phyloP scores from a whole-genome alignment of 2,888 invertebrate species.

The Nomada fucata region DNA sequence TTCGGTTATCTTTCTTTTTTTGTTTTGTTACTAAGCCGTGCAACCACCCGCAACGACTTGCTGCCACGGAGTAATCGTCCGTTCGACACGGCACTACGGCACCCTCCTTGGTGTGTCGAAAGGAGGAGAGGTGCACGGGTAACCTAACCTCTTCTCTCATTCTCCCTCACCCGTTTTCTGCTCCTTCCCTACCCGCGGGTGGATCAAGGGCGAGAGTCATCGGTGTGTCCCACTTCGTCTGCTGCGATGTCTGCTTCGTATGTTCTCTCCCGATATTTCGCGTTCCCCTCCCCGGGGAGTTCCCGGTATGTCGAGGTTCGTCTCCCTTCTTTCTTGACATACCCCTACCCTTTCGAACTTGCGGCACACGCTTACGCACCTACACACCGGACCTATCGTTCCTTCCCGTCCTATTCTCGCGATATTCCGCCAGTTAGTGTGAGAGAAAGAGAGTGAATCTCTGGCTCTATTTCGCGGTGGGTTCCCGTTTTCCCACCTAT shows the following conservation, averaged over 20 bases:
- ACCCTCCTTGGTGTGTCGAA: slow-evolving; percentile 65
- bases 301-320: slow-evolving; percentile 73
- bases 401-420: slow-evolving; percentile 72
- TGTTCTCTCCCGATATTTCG: slow-evolving; percentile 78
- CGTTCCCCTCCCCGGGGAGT: slow-evolving; percentile 75
- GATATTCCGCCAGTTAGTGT: slow-evolving; percentile 55
- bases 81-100: slow-evolving; percentile 58
- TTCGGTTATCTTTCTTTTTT: not conserved
- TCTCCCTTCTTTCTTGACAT: slow-evolving; percentile 81
- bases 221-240: slow-evolving; percentile 78
- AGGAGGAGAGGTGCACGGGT: slow-evolving; percentile 68
- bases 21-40: slow-evolving; percentile 33
- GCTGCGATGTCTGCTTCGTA: slow-evolving; percentile 73
- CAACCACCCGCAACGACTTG: slow-evolving; percentile 61
- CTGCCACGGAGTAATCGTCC: slow-evolving; percentile 63
- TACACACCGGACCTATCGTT: slow-evolving; percentile 61
- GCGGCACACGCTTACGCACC: slow-evolving; percentile 51
- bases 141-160: slow-evolving; percentile 69
- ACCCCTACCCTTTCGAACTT: slow-evolving; percentile 76
- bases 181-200: slow-evolving; percentile 63
- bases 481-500: slow-evolving; percentile 80
- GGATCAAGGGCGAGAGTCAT: slow-evolving; percentile 70
- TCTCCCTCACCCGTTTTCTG: slow-evolving; percentile 50
- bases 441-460: slow-evolving; percentile 65
- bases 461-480: slow-evolving; percentile 75